Conservation (phyloP, 92 coral and sea anemone species). For the Ricordea florida region DNA sequence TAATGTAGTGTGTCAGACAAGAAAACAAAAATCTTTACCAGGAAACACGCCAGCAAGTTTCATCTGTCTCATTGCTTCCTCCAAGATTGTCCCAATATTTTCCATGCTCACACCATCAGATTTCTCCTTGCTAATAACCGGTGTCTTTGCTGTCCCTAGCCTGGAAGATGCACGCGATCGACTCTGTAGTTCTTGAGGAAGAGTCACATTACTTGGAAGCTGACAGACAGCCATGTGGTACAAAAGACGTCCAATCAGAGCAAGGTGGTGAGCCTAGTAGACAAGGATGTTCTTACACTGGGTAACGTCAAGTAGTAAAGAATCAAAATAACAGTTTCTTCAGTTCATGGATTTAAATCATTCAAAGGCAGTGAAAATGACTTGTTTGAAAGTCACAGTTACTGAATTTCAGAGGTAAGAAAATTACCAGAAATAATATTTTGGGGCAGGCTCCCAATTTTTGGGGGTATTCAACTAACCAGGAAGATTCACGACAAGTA, state of each 20-base stretch:
- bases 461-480: too few relatives aligned
- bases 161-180: conserved; percentile 66
- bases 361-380: too few relatives aligned
- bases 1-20: too few relatives aligned
- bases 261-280: conserved; percentile 48
- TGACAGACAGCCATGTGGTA: conserved; percentile 63
- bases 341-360: not conserved
- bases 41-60: conserved; percentile 67
- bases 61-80: conserved; percentile 77
- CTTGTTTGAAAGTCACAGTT: too few relatives aligned
- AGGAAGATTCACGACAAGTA: too few relatives aligned
- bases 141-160: conserved; percentile 57
- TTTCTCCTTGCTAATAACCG: conserved; percentile 35
- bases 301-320: not conserved
- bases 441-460: too few relatives aligned
- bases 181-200: conserved; percentile 51
- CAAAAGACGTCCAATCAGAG: conserved; percentile 66
- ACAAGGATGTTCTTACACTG: not conserved
- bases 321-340: not conserved
- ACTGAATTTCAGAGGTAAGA: too few relatives aligned
- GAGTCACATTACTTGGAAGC: conserved; percentile 63
- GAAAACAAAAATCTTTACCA: conserved; percentile 26
- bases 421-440: too few relatives aligned
- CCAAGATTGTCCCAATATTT: conserved; percentile 62
- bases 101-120: conserved; percentile 36